Conservation (phyloP, 2,797 vertebrate species). For the Sebastes matsubarae region DNA sequence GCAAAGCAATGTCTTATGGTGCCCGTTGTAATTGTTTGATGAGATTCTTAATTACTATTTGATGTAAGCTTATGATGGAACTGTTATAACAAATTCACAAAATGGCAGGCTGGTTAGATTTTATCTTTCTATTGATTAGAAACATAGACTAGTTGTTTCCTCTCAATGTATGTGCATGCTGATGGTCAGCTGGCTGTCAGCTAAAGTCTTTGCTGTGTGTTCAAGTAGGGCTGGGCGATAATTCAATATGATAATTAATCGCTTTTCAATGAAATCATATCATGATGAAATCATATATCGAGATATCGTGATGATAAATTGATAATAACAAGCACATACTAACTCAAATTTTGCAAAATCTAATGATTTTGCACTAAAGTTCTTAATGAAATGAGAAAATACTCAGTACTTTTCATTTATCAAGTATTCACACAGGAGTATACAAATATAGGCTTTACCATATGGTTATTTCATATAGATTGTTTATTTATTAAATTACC, state of each 20-base stretch:
- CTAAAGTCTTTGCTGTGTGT: background rate
- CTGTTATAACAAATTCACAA: background rate
- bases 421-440: no score
- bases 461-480: no score
- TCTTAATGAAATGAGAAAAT: no score
- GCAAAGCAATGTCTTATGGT: background rate
- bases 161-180: background rate
- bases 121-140: background rate
- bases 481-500: no score
- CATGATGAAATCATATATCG: no score
- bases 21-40: background rate
- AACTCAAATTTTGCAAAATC: no score
- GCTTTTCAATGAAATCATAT: no score
- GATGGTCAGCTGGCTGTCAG: background rate
- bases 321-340: accelerated
- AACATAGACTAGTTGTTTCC: background rate
- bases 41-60: background rate
- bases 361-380: no score
- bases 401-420: no score
- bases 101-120: background rate
- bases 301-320: no score
- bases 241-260: no score
- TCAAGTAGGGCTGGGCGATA: background rate
- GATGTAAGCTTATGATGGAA: background rate
- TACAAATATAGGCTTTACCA: no score